Base-by-base conservation (phyloP, 2,888 invertebrate species). In the Augiades crinisus region DNA sequence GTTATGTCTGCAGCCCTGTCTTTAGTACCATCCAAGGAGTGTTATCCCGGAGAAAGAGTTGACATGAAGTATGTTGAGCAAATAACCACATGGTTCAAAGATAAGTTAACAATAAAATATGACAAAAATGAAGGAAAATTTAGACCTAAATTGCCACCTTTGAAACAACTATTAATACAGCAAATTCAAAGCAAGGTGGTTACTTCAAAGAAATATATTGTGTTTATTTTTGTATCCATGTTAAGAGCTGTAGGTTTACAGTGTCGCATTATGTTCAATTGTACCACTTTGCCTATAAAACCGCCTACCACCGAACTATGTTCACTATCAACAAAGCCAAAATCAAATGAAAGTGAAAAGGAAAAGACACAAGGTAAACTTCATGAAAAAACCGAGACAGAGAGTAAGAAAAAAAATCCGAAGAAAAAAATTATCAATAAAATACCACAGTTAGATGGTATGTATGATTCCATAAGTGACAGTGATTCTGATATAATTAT, bases 231-330 rank as follows among this genome's bases (percentile, higher is more conserved):
- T 80, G 90, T 97, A 24, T 91, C 93, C 16, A 90, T 96, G 66
- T 76, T 96, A 38, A 91, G 98, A 69, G 92, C 95, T 31, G 90
- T 98, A 60, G 97, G 97, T 0, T 85, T 97, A 53, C 94, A 95
- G 68, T 94, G 94, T 64, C 91, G 98, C 43, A 78, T 98, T 22
- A 92, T 98, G 56, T 88, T 95, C 43, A 96, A 96, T 58, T 91
- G 98, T 64, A 93, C 94, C 64, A 94, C 96, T 1, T 84, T 95
- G 49, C 93, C 95, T 0, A 74, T 96, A 53, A 94, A 93, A 74
- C 94, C 95, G 19, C 90, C 91, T 3, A 79, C 77, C 49, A 90
- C 91, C 44, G 93, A 94, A 64, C 79, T 95, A 41, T 91, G 91
- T 73, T 91, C 92, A 5, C 75, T 94, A 31, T 91, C 92, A 54